These are phyloP conservation scores for Galaxias olidus DNA, from an alignment of 2,797 vertebrate genomes.

Conservation along the genomic window DNA sequence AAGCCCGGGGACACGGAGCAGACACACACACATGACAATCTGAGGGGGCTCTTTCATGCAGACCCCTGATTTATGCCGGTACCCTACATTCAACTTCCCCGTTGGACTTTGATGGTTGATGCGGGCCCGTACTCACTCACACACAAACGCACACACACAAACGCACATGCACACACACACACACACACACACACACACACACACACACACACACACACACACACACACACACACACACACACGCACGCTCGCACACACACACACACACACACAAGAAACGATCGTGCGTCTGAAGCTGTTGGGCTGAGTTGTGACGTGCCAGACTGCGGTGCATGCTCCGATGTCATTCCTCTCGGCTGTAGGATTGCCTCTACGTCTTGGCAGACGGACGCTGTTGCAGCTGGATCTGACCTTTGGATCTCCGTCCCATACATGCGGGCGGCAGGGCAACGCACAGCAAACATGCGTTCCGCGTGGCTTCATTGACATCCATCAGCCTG, in stretches of 20 bases:
- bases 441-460: too few species aligned
- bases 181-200: too few species aligned
- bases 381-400: not conserved
- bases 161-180: too few species aligned
- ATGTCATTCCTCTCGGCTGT: too few species aligned
- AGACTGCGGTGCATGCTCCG: too few species aligned
- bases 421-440: not conserved
- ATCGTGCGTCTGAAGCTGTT: too few species aligned
- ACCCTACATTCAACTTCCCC: not conserved
- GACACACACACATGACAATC: too few species aligned
- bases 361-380: not conserved
- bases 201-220: too few species aligned
- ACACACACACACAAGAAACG: not conserved
- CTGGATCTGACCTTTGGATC: not conserved
- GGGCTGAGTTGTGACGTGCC: too few species aligned
- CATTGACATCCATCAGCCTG: slow-evolving; percentile 43
- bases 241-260: not conserved
- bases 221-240: not conserved
- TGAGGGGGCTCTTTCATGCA: too few species aligned
- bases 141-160: not conserved
- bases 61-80: not conserved
- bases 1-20: too few species aligned
- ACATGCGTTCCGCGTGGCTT: slow-evolving; percentile 32
- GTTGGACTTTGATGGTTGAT: not conserved
- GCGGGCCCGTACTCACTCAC: not conserved